Conservation (phyloP, 2,797 vertebrate species). For the Enteromius mattozi region DNA sequence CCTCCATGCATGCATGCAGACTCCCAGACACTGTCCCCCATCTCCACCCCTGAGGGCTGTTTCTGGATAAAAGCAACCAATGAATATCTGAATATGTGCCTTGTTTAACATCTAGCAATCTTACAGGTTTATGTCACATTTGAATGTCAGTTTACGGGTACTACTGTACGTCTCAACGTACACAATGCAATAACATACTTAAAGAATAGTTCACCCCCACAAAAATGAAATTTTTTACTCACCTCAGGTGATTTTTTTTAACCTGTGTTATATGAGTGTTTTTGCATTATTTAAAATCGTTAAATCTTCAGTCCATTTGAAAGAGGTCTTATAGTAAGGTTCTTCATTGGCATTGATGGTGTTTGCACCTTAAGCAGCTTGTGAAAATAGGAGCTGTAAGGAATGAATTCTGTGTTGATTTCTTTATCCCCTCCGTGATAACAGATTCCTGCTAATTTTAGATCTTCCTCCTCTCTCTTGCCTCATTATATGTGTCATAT, state of each 20-base stretch:
- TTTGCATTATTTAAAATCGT: not conserved
- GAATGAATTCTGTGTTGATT: not conserved
- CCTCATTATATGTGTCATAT: slow-evolving; percentile 23
- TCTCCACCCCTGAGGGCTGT: not conserved
- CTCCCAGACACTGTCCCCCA: slow-evolving; percentile 30
- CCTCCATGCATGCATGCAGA: slow-evolving; percentile 33
- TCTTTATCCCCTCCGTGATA: slow-evolving; percentile 14
- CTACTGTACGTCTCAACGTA: not conserved
- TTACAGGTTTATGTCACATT: not conserved
- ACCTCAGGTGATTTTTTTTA: not conserved
- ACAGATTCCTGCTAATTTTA: slow-evolving; percentile 34
- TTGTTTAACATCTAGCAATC: not conserved
- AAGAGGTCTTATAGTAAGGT: not conserved
- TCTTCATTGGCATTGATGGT: not conserved
- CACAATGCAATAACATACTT: not conserved
- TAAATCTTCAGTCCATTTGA: not conserved
- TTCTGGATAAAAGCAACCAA: slow-evolving; percentile 16
- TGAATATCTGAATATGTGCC: slow-evolving; percentile 18
- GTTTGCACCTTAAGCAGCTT: not conserved
- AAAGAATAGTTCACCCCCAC: not conserved
- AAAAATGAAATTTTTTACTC: not conserved
- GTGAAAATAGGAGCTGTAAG: not conserved
- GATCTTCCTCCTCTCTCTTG: not conserved
- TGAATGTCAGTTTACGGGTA: not conserved
- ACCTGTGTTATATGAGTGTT: not conserved